Evolutionary conservation across 2,888 invertebrate genomes (phyloP).

Genomic region (Monoplex corrugatus): DNA sequence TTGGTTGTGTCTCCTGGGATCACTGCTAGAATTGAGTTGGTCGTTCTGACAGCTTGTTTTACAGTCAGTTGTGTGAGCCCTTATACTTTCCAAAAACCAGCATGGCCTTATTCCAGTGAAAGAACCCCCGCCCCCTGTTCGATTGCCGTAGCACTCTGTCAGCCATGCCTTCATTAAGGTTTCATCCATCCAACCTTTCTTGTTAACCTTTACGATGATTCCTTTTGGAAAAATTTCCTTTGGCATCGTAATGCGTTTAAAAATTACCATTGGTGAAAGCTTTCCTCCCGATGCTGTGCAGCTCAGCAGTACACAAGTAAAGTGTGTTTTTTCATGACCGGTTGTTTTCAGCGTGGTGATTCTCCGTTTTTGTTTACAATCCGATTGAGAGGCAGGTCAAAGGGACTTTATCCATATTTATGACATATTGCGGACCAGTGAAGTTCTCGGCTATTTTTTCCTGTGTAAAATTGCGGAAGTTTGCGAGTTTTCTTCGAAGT

Average conservation of each 20-base stretch:
- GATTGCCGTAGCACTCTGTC: background rate
- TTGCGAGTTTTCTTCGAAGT: background rate
- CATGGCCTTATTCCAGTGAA: slow-evolving; percentile 25
- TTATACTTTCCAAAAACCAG: slow-evolving; percentile 54
- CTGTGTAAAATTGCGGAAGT: background rate
- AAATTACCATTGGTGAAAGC: background rate
- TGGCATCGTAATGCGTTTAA: slow-evolving; percentile 4
- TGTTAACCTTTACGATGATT: slow-evolving; percentile 50
- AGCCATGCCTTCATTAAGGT: background rate
- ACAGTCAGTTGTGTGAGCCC: slow-evolving; percentile 48
- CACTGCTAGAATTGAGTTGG: slow-evolving; percentile 13
- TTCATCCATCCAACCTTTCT: slow-evolving; percentile 42
- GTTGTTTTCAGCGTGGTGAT: background rate
- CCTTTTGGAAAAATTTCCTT: slow-evolving; percentile 54
- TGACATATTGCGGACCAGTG: background rate
- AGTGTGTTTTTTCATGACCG: slow-evolving; percentile 14
- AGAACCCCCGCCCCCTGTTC: background rate
- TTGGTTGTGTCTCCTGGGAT: slow-evolving; percentile 53
- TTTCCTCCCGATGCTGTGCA: slow-evolving; percentile 33
- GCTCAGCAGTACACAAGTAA: slow-evolving; percentile 20
- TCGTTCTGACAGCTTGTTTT: slow-evolving; percentile 39
- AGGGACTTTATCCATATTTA: background rate
- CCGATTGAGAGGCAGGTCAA: background rate
- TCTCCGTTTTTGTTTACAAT: background rate
- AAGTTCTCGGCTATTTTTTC: background rate